Base-by-base conservation (phyloP, 2,797 vertebrate genomes). In the Linurgus olivaceus region DNA sequence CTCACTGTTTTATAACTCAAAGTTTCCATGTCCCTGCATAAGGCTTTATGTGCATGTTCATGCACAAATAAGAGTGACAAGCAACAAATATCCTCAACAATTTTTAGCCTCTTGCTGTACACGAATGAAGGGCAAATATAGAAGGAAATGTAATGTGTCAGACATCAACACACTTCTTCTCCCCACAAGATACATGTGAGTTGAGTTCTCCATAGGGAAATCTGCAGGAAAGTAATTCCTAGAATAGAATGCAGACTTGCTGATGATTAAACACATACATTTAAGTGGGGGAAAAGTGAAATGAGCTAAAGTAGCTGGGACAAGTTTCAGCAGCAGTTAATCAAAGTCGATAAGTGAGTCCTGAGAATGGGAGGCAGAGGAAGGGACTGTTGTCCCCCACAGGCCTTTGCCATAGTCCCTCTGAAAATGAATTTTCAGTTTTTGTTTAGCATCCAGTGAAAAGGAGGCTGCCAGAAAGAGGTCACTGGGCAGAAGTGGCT, bases 1-100 rank as follows among this genome's bases (percentile, higher is more conserved):
- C 71, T 90, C 65, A 61, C 48, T 63, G 21, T 80, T 97, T 94
- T 86, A 93, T 90, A 94, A 97, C 94, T 95, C 88, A 85, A 81
- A 80, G 62, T 83, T 96, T 72, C 66, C 33, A 29, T 18, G 35
- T 73, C 85, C 85, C 81, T 81, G 42, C 25, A 54, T 92, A 95
- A 89, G 87, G 40, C 66, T 63, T 8, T 52, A 80, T 71, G 50
- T 52, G 40, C 85, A 58, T 23, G 31, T 72, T 88, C 85, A 77
- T 35, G 58, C 73, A 80, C 87, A 94, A 94, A 42, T 79, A 94
- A 83, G 47, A 65, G 42, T 76, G 68, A 63, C 71, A 95, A 94
- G 65, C 59, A 96, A 87, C 78, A 95, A 93, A 96, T 93, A 94
- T 88, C 67, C 80, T 86, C 75, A 58, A 90, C 74, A 80, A 80